phyloP scores from a whole-genome alignment of 2,888 invertebrate species.

The Hedya salicella region DNA sequence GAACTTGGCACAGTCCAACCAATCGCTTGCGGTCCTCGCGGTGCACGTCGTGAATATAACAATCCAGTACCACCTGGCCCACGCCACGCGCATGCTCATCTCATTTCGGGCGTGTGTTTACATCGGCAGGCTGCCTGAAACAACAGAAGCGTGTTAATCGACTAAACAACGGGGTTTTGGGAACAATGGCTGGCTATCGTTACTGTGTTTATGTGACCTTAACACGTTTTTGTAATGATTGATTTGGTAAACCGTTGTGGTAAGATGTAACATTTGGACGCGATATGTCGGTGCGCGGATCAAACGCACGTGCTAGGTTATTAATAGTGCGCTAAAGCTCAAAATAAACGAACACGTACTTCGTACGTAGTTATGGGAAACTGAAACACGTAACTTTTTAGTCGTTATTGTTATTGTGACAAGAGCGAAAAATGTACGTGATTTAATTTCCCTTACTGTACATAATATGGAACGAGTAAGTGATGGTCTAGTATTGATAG shows the following conservation, averaged over 20 bases:
- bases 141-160: slow-evolving; percentile 57
- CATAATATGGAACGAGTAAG: too few species aligned
- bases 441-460: too few species aligned
- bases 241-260: slow-evolving; percentile 24
- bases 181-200: slow-evolving; percentile 43
- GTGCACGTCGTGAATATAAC: slow-evolving; percentile 81
- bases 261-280: background rate
- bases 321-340: slow-evolving; percentile 17
- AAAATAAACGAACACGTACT: slow-evolving; percentile 19
- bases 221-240: slow-evolving; percentile 40
- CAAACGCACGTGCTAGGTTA: slow-evolving; percentile 28
- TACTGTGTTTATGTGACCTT: slow-evolving; percentile 35
- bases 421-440: too few species aligned
- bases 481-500: too few species aligned
- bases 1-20: slow-evolving; percentile 95
- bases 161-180: slow-evolving; percentile 40
- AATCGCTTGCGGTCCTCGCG: slow-evolving; percentile 87
- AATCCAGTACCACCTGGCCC: slow-evolving; percentile 84
- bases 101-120: slow-evolving; percentile 82
- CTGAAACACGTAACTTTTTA: too few species aligned
- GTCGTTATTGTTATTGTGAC: too few species aligned
- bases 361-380: too few species aligned
- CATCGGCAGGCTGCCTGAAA: slow-evolving; percentile 81
- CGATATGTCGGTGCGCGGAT: slow-evolving; percentile 22
- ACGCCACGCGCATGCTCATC: slow-evolving; percentile 85